phyloP scores from a whole-genome alignment of 2,113 vertebrate species.

The Notarius lentiginosus region DNA sequence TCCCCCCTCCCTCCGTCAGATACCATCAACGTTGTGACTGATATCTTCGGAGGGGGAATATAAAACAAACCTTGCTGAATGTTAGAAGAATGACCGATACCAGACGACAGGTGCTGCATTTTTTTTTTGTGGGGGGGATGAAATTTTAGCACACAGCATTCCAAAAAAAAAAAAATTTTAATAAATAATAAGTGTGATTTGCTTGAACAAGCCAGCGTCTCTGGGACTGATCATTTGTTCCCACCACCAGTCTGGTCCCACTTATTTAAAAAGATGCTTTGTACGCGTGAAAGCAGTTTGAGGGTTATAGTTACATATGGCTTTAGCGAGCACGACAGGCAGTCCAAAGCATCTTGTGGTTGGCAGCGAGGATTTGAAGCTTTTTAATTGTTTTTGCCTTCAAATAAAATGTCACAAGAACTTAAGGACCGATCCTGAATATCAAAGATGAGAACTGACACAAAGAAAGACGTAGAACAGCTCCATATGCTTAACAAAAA shows the following conservation, averaged over 20 bases:
- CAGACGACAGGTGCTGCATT: not conserved
- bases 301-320: constrained; percentile 39
- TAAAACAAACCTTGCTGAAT: not conserved
- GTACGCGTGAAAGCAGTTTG: not conserved
- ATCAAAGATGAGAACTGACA: constrained; percentile 21
- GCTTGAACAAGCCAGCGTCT: not conserved
- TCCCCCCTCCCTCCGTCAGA: not conserved
- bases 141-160: no score
- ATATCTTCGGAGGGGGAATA: not conserved
- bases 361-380: constrained; percentile 7
- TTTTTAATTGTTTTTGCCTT: not conserved
- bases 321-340: constrained; percentile 39
- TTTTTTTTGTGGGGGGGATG: no score
- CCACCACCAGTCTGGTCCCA: constrained; percentile 38
- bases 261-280: constrained; percentile 41
- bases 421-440: constrained; percentile 41
- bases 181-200: no score
- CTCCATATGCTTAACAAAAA: constrained; percentile 45
- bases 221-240: constrained; percentile 29
- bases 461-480: constrained; percentile 19
- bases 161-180: not conserved
- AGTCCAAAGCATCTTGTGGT: constrained; percentile 22
- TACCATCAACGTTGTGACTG: constrained; percentile 2
- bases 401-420: constrained; percentile 41
- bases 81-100: constrained; percentile 14